Conservation (phyloP, 35 echinoderm and acorn worm genomes). For the Diadema setosum region DNA sequence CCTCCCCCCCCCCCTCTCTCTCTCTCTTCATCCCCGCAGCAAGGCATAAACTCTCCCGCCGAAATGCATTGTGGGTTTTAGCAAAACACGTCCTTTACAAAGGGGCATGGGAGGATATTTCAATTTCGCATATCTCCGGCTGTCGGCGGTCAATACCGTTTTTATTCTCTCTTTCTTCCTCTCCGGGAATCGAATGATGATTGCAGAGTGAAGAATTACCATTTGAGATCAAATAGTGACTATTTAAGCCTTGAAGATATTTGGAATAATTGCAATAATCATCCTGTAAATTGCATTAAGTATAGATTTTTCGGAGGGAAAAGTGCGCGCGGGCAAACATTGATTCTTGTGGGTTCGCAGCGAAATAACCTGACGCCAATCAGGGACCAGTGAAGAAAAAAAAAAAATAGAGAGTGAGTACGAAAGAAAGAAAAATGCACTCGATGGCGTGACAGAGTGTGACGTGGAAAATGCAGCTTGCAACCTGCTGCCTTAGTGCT, state of each 20-base stretch:
- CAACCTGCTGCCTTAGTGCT: no score
- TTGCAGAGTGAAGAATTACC: conserved; percentile 24
- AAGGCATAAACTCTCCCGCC: not conserved
- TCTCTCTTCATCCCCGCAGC: no score
- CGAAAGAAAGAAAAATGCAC: no score
- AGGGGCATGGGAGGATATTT: not conserved
- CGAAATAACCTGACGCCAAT: not conserved
- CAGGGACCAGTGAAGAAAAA: no score
- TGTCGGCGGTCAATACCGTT: not conserved
- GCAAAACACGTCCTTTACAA: not conserved
- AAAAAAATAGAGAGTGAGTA: no score
- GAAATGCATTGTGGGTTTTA: not conserved
- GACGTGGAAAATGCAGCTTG: no score
- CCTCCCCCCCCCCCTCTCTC: no score
- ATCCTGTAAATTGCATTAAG: conserved; percentile 23
- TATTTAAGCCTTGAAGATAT: conserved; percentile 22
- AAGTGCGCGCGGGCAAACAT: not conserved
- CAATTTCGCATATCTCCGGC: not conserved
- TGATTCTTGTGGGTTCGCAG: not conserved
- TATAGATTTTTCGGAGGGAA: conserved; percentile 11
- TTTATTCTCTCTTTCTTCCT: no score
- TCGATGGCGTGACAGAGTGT: no score
- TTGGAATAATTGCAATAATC: conserved; percentile 25
- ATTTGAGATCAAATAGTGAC: conserved; percentile 16
- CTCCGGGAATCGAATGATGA: not conserved